Evolutionary conservation across 2,113 vertebrate species (phyloP), one percentile per base, ranked within the genome.

Genomic region (Orthonyx spaldingii): DNA sequence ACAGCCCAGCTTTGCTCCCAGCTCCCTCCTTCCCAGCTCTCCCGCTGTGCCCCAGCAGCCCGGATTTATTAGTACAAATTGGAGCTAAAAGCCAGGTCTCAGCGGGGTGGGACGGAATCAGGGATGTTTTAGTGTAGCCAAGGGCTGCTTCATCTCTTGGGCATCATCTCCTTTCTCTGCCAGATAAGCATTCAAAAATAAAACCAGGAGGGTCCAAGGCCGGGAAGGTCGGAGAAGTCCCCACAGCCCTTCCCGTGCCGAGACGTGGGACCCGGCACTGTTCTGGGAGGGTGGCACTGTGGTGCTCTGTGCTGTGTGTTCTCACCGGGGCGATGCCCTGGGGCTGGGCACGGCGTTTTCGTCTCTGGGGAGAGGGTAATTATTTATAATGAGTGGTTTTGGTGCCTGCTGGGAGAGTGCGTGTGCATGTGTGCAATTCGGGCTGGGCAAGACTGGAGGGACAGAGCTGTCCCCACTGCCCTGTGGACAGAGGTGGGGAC

Each of bases 21-120:
- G 39, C 71, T 70, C 75, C 83, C 30, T 68, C 41, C 53, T 35
- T 41, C 76, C 46, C 19, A 9, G 76, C 74, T 64, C 71, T 87
- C 93, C 70, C 0, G 12, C 88, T 57, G 84, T 9, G 75, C 70
- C 24, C 63, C 60, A 21, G 89, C 94, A 93, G 87, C 63, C 4
- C 7, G 24, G 63, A 33, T 85, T 94, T 87, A 87, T 91, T 87
- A 76, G 63, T 30, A 55, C 66, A 93, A 94, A 89, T 65, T 42
- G 75, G 74, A 90, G 55, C 63, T 69, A 75, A 91, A 76, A 89
- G 63, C 78, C 33, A 0, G 2, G 12, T 50, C 57, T 68, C 35
- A 6, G 42, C 3, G 9, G 52, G 21, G 11, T 3, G 53, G 65
- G 61, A 39, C 0, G 4, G 68, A 32, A 18, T 27, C 16, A 1